phyloP scores from a whole-genome alignment of 2,888 invertebrate species.

The Sarcophaga variegata region DNA sequence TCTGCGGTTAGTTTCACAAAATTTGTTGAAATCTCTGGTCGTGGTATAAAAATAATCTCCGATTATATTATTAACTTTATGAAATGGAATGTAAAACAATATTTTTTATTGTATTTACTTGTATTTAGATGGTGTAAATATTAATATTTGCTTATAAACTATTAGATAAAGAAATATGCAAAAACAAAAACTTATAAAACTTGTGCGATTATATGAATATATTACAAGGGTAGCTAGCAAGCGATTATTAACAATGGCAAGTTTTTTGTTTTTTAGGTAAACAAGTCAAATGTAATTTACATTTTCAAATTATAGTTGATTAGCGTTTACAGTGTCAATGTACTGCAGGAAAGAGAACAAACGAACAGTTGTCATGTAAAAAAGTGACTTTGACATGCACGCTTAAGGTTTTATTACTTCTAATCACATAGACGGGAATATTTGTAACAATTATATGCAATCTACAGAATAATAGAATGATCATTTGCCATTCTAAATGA shows the following conservation, averaged over 20 bases:
- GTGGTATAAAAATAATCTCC: too few species aligned
- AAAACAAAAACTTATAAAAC: slow-evolving; percentile 8
- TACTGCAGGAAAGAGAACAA: too few species aligned
- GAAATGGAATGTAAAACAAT: too few species aligned
- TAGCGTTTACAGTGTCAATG: slow-evolving; percentile 23
- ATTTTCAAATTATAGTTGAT: background rate
- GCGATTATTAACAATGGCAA: slow-evolving; percentile 12
- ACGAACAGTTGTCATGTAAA: background rate
- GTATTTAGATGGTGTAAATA: background rate
- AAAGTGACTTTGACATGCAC: background rate
- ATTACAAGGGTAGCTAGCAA: slow-evolving; percentile 27
- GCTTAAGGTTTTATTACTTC: too few species aligned
- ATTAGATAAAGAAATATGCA: slow-evolving; percentile 8
- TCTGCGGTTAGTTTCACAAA: too few species aligned
- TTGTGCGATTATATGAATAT: background rate
- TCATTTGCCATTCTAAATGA: too few species aligned
- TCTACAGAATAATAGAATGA: too few species aligned
- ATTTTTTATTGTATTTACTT: too few species aligned
- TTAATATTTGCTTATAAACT: background rate
- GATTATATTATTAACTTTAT: too few species aligned
- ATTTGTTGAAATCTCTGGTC: too few species aligned
- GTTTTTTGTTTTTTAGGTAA: background rate
- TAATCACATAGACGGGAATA: too few species aligned
- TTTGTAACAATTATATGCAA: too few species aligned
- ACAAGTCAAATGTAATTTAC: background rate